Evolutionary conservation across 2,797 vertebrate species (phyloP).

Genomic region (Okamejei kenojei): DNA sequence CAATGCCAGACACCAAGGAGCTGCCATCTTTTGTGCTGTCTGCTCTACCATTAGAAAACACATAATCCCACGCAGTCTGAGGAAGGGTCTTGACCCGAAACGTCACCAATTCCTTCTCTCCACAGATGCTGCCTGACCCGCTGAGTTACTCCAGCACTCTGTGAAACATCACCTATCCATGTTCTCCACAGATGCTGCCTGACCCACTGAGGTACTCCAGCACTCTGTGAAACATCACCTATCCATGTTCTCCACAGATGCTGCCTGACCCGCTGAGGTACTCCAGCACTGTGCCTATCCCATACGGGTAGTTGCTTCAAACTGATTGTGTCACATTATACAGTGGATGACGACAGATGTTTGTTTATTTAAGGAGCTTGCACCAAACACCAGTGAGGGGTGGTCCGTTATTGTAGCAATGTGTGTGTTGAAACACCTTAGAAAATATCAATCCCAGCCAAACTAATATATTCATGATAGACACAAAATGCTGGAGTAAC

Average conservation of each 20-base stretch:
- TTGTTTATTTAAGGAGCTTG: not conserved
- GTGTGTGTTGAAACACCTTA: not conserved
- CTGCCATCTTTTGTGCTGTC: not conserved
- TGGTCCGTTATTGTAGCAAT: not conserved
- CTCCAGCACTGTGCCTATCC: too few relatives aligned
- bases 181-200: too few relatives aligned
- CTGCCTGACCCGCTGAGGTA: too few relatives aligned
- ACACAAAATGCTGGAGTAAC: too few relatives aligned
- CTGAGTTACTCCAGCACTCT: too few relatives aligned
- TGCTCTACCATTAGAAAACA: not conserved
- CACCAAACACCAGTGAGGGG: not conserved
- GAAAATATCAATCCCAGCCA: constrained; percentile 23
- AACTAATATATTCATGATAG: not conserved
- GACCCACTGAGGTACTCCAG: too few relatives aligned
- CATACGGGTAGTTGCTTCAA: not conserved
- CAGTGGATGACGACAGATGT: not conserved
- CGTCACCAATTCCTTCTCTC: too few relatives aligned
- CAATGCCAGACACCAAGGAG: constrained; percentile 67
- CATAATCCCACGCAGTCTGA: not conserved
- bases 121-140: too few relatives aligned
- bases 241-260: too few relatives aligned
- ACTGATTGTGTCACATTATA: not conserved
- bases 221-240: too few relatives aligned
- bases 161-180: too few relatives aligned
- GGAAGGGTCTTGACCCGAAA: too few relatives aligned